Base-by-base conservation (phyloP, 2,888 invertebrate genomes). In the Cryptosula pallasiana region DNA sequence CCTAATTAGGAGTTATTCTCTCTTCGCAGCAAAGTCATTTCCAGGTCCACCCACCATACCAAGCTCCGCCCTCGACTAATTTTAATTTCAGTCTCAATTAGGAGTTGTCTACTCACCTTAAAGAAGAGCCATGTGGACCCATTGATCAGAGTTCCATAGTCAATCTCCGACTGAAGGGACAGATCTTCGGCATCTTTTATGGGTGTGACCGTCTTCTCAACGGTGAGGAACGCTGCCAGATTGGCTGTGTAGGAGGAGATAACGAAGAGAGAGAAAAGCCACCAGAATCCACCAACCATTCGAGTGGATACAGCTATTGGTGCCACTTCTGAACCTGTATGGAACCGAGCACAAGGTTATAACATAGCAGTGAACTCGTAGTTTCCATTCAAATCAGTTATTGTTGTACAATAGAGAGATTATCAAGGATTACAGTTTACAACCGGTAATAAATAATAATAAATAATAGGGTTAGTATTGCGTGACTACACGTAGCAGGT, bases 241-340 rank as follows among this genome's bases (percentile, higher is more conserved):
- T 95, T 94, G 20, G 98, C 98, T 2, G 98, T 99, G 87, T 98
- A 98, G 3, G 98, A 97, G 0, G 96, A 95, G 75, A 98, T 93
- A 83, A 98, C 95, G 84, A 99, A 98, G 55, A 99, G 89, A 0
- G 97, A 98, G 87, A 99, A 99, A 87, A 99, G 98, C 96, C 98
- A 99, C 98, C 98, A 99, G 36, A 86, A 82, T 34, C 86, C 95
- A 13, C 96, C 95, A 3, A 98, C 95, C 76, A 98, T 93, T 72
- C 98, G 88, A 0, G 98, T 98, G 1, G 88, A 87, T 2, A 87
- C 86, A 0, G 88, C 87, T 75, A 84, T 75, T 0, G 96, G 96
- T 86, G 94, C 93, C 1, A 86, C 81, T 71, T 84, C 83, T 34
- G 82, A 81, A 27, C 86, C 86, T 77, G 45, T 55, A 55, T 35